phyloP scores from a whole-genome alignment of 53 echinoderm and acorn worm species.

The Astropecten irregularis region DNA sequence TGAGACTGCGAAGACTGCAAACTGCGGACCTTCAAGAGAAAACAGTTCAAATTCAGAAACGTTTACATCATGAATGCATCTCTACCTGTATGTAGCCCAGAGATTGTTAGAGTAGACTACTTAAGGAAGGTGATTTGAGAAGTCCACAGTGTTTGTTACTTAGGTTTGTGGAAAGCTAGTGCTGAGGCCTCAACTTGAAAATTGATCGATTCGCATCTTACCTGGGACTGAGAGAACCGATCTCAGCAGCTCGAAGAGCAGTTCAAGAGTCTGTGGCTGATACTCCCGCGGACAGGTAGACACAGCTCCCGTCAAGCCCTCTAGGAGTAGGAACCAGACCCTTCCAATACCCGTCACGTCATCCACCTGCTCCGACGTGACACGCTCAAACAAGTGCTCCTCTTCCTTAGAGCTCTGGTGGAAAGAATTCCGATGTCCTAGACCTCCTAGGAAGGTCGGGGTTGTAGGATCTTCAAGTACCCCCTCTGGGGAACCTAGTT shows the following conservation, averaged over 20 bases:
- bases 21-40: slow-evolving; percentile 77
- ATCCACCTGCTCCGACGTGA: slow-evolving; percentile 80
- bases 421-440: background rate
- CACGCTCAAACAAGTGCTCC: slow-evolving; percentile 70
- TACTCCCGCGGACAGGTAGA: slow-evolving; percentile 87
- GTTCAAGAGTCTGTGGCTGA: slow-evolving; percentile 92
- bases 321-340: slow-evolving; percentile 95
- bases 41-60: too few species aligned
- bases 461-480: slow-evolving; percentile 34
- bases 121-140: too few species aligned
- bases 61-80: too few species aligned
- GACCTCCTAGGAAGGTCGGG: background rate
- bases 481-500: slow-evolving; percentile 68
- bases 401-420: too few species aligned
- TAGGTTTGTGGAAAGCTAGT: too few species aligned
- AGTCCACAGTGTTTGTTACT: too few species aligned
- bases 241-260: slow-evolving; percentile 88
- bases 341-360: slow-evolving; percentile 88
- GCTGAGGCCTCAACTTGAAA: too few species aligned
- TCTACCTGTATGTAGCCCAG: too few species aligned
- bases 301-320: slow-evolving; percentile 93
- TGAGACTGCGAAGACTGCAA: slow-evolving; percentile 90
- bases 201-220: too few species aligned
- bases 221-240: slow-evolving; percentile 80
- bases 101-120: too few species aligned